These are phyloP conservation scores for Phragmatobia fuliginosa DNA, from an alignment of 2,888 invertebrate genomes.

Conservation along the genomic window DNA sequence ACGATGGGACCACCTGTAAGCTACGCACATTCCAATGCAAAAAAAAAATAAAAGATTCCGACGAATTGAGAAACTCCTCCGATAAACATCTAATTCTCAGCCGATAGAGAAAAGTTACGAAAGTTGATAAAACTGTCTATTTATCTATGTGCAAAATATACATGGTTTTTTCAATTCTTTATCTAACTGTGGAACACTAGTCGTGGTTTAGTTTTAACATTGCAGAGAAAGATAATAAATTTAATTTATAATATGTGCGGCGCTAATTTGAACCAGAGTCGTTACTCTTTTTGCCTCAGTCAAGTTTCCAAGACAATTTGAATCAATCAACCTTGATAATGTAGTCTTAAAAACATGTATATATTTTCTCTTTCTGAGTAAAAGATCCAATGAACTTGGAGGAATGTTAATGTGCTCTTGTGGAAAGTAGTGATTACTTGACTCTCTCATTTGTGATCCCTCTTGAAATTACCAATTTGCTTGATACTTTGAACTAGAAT, in stretches of 20 bases:
- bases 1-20: too few species aligned
- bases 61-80: too few species aligned
- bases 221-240: background rate
- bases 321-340: slow-evolving; percentile 18
- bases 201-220: background rate
- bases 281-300: background rate
- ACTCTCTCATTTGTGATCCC: slow-evolving; percentile 11
- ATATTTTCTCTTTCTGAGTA: slow-evolving; percentile 24
- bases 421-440: slow-evolving; percentile 13
- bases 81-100: too few species aligned
- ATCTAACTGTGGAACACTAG: background rate
- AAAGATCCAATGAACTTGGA: slow-evolving; percentile 19
- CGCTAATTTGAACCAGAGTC: slow-evolving; percentile 5
- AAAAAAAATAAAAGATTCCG: too few species aligned
- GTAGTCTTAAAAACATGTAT: slow-evolving; percentile 12
- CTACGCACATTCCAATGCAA: too few species aligned
- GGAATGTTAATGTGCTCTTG: slow-evolving; percentile 26
- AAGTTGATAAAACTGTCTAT: background rate
- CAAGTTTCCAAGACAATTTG: slow-evolving; percentile 13
- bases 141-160: background rate
- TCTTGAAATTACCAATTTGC: slow-evolving; percentile 8
- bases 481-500: background rate
- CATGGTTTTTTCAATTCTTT: background rate
- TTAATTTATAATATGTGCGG: background rate
- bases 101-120: too few species aligned